These are phyloP conservation scores for Periplaneta americana DNA, from an alignment of 1,140 invertebrate genomes.

Conservation along the genomic window DNA sequence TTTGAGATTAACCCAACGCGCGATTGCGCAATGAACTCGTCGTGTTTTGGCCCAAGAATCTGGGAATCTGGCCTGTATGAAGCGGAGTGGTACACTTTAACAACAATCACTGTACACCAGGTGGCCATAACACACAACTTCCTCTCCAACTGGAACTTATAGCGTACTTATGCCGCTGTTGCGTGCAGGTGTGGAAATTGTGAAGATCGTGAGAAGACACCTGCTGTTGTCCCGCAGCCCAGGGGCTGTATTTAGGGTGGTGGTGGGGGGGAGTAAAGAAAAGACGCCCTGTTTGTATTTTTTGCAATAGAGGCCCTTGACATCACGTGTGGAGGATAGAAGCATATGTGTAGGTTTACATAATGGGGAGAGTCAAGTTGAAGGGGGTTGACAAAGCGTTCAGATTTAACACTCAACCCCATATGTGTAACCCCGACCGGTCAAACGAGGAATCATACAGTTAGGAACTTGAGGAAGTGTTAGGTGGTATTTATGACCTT, in stretches of 20 bases:
- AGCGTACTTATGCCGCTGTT: not conserved
- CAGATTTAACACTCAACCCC: no score
- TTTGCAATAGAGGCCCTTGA: not conserved
- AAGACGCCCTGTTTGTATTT: not conserved
- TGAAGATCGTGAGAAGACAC: not conserved
- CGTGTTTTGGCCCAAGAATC: no score
- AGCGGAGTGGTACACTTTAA: no score
- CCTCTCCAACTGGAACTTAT: not conserved
- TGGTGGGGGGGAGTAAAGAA: not conserved
- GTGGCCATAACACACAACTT: not conserved
- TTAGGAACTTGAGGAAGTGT: no score
- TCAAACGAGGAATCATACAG: no score
- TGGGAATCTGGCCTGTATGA: no score
- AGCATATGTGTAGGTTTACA: not conserved
- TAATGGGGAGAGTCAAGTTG: not conserved
- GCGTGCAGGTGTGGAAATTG: not conserved
- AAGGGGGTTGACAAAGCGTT: no score
- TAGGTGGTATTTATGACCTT: not conserved
- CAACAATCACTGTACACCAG: not conserved
- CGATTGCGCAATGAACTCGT: no score
- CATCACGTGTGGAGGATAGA: not conserved
- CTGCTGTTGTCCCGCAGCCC: not conserved
- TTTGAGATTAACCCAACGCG: no score
- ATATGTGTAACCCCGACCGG: not conserved
- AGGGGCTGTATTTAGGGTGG: not conserved